Evolutionary conservation across 2,113 vertebrate species (phyloP).

Genomic region (Pelvicachromis taeniatus): DNA sequence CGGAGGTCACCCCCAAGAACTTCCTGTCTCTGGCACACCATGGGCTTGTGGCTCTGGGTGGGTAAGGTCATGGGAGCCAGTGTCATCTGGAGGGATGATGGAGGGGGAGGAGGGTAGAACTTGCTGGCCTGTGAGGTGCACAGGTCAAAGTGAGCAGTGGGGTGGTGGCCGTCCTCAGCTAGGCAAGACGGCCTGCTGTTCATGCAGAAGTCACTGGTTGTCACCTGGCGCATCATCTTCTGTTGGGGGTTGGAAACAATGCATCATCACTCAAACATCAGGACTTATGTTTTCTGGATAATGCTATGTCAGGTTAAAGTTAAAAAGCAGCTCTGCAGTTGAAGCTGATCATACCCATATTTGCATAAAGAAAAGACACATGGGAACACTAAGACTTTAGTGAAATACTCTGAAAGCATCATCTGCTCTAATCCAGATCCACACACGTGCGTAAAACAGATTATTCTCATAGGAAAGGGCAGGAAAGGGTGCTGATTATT

Average conservation of each 20-base stretch:
- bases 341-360: not conserved
- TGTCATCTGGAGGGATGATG: constrained; percentile 71
- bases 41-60: constrained; percentile 82
- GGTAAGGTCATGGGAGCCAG: constrained; percentile 67
- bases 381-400: not conserved
- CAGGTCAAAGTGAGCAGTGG: constrained; percentile 87
- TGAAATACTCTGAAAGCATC: not conserved
- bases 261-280: not conserved
- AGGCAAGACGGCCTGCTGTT: constrained; percentile 88
- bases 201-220: constrained; percentile 88
- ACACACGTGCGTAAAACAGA: not conserved
- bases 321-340: not conserved
- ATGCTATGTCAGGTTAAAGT: not conserved
- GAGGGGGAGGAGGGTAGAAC: constrained; percentile 83
- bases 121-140: constrained; percentile 87
- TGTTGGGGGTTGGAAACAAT: constrained; percentile 61
- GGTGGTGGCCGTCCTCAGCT: constrained; percentile 84
- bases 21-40: constrained; percentile 87
- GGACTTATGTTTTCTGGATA: not conserved
- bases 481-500: not conserved
- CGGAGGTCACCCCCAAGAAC: constrained; percentile 75
- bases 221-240: constrained; percentile 97
- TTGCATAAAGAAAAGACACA: not conserved
- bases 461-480: not conserved
- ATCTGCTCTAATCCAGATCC: not conserved